Evolutionary conservation across 2,113 vertebrate genomes (phyloP).

Genomic region (Ginglymostoma cirratum): DNA sequence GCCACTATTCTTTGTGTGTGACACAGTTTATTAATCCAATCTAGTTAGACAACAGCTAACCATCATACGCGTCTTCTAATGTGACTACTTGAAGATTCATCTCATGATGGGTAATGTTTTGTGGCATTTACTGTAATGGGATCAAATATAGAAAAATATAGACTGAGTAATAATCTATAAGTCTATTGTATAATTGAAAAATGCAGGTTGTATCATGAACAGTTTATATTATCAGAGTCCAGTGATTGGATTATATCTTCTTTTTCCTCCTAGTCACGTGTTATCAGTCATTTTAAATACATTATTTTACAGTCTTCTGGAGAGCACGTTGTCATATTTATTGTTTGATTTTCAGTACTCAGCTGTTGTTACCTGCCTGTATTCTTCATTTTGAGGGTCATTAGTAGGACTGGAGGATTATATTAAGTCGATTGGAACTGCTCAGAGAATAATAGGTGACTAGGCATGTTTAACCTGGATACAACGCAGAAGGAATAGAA

Average conservation of each 20-base stretch:
- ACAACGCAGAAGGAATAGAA: neutral
- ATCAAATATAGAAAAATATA: neutral
- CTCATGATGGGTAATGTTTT: neutral
- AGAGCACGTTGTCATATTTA: neutral
- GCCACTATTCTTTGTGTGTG: neutral
- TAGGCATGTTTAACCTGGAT: neutral
- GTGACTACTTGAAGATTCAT: neutral
- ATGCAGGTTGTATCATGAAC: neutral
- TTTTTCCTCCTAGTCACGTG: neutral
- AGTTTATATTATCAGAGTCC: neutral
- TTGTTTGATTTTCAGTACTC: neutral
- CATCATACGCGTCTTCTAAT: neutral
- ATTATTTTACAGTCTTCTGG: neutral
- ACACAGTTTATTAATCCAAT: neutral
- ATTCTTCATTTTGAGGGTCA: neutral
- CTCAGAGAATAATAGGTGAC: neutral
- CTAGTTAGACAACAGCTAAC: neutral
- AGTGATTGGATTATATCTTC: neutral
- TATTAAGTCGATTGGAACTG: neutral
- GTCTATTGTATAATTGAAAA: neutral
- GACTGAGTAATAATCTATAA: neutral
- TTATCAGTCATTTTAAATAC: neutral
- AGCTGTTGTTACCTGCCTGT: neutral
- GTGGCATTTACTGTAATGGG: neutral
- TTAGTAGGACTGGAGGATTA: neutral